Evolutionary conservation across 2,113 vertebrate genomes (phyloP).

Genomic region (Daphoenositta chrysoptera): DNA sequence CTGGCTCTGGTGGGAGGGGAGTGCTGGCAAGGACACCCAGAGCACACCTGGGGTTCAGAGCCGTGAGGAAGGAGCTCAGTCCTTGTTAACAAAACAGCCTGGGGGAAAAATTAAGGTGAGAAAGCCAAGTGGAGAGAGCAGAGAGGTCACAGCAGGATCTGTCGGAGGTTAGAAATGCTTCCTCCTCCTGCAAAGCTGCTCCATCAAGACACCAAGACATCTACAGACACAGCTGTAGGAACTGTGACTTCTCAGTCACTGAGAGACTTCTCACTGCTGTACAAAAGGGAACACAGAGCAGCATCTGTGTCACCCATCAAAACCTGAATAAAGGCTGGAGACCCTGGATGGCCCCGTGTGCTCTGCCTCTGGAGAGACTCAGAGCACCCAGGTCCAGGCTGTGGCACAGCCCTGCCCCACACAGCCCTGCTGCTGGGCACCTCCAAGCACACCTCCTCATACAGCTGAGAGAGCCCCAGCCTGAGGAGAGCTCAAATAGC

Average conservation of each 20-base stretch:
- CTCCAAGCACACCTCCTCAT: neutral
- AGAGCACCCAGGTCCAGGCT: neutral
- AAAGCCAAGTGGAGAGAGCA: neutral
- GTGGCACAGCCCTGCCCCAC: neutral
- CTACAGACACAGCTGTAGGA: neutral
- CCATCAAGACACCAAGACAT: no score
- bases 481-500: rapidly evolving
- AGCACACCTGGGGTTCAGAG: neutral
- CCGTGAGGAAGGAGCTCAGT: neutral
- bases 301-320: neutral
- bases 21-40: neutral
- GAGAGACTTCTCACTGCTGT: neutral
- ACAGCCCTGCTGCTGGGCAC: neutral
- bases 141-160: neutral
- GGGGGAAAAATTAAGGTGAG: neutral
- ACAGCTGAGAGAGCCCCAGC: neutral
- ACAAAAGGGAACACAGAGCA: neutral
- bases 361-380: neutral
- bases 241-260: neutral
- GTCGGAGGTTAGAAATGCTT: neutral
- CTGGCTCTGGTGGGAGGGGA: neutral
- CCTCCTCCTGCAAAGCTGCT: neutral
- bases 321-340: neutral
- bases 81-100: neutral
- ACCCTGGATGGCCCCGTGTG: rapidly evolving